Base-by-base conservation (phyloP, 2,888 invertebrate species). In the Drosophila falleni region DNA sequence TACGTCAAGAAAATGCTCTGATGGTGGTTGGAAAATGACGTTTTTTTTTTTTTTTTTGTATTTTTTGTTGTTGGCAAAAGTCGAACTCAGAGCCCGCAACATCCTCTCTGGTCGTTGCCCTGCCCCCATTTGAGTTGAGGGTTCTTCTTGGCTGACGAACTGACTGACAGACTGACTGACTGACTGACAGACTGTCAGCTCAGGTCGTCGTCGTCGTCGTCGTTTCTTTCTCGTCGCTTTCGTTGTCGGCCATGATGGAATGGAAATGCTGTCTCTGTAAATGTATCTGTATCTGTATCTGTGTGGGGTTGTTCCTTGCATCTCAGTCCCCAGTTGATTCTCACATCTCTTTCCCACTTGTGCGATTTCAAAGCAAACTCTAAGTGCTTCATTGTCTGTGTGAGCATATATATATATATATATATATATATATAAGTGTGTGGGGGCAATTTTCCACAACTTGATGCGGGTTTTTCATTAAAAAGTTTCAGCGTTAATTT, bases 381-480 rank as follows among this genome's bases (percentile, higher is more conserved):
- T 42, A 83, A 83, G 87, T 80, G 75, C 59, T 62, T 55, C 11
- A 23, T 16, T 44, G 53, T 29, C 37, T 29, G 19, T 58, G 33
- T 60, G n/a, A 33, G 42, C 35, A 47, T 60, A 35, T 51, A 9
- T 16, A 13, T 58, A 33, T 59, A 13, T 41, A 11, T 60, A 9
- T 15, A 13, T 58, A 35, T 60, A n/a, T 41, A 13, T 41, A 44
- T 49, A 37, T 58, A 39, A 49, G 42, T 58, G 66, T 55, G 49
- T 35, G 42, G 69, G 62, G 66, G 60, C 59, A 79, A 82, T 84
- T 65, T 72, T 71, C 78, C 68, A 55, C 64, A 59, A 68, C 65
- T 63, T 66, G 78, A 82, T 87, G 89, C 80, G 76, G 86, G 88
- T 88, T 89, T 87, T 89, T 85, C 88, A 85, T 89, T 85, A 85